Conservation (phyloP, 2,888 invertebrate genomes). For the Lasioglossum figueresi region DNA sequence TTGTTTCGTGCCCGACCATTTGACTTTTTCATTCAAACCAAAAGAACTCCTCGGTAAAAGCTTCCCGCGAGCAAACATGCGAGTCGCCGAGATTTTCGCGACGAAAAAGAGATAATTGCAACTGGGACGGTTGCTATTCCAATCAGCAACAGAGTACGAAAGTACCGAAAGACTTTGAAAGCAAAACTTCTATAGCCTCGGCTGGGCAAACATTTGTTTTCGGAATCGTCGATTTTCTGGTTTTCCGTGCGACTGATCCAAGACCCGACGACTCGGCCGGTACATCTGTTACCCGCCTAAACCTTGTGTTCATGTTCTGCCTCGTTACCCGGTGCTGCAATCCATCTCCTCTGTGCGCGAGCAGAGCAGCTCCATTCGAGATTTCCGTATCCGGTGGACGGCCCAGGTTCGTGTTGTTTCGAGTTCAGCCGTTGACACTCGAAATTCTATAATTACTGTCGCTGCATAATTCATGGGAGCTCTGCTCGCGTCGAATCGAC, state of each 20-base stretch:
- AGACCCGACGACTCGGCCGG: conserved; percentile 30
- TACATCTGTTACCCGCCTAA: conserved; percentile 25
- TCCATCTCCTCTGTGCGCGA: conserved; percentile 20
- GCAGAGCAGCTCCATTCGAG: not conserved
- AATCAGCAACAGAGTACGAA: not conserved
- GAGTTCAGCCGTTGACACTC: conserved; percentile 1
- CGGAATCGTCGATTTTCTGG: not conserved
- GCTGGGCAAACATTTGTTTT: not conserved
- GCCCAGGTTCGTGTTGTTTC: not conserved
- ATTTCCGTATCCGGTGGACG: not conserved
- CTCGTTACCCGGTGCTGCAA: conserved; percentile 45
- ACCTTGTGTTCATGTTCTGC: conserved; percentile 54
- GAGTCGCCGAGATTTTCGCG: not conserved
- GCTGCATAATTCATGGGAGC: conserved; percentile 24
- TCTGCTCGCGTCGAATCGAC: conserved; percentile 32
- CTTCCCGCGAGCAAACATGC: not conserved
- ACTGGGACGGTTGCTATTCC: not conserved
- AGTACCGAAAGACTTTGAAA: not conserved
- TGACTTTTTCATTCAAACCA: not conserved
- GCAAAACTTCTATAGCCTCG: not conserved
- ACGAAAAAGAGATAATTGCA: not conserved
- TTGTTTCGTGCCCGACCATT: not conserved
- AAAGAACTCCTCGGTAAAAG: not conserved
- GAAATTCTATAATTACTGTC: not conserved
- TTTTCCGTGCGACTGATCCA: not conserved